Conservation (phyloP, 2,888 invertebrate species). For the Zhengitettix transpicula region DNA sequence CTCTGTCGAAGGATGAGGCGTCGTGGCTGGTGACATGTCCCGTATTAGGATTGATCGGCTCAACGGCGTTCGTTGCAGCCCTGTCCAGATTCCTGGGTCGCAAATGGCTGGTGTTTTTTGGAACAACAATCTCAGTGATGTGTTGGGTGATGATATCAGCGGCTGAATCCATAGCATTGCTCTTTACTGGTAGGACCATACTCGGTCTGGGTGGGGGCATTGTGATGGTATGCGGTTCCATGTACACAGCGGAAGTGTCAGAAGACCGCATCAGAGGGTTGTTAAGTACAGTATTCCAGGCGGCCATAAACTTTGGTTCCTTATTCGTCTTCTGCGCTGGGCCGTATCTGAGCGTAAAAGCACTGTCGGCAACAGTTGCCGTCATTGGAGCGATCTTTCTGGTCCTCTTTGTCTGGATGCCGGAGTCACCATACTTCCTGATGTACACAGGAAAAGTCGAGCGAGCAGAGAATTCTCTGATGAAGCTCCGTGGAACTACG, state of each 20-base stretch:
- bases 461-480: conserved; percentile 37
- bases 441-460: conserved; percentile 33
- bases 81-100: too few species aligned
- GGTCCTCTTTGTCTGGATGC: conserved; percentile 37
- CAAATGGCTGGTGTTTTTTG: too few species aligned
- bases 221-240: conserved; percentile 31
- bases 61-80: too few species aligned
- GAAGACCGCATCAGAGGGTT: conserved; percentile 36
- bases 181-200: conserved; percentile 29
- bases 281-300: conserved; percentile 21
- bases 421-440: conserved; percentile 47
- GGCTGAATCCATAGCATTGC: conserved; percentile 13
- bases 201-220: conserved; percentile 13
- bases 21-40: too few species aligned
- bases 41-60: too few species aligned
- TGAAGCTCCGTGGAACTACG: conserved; percentile 35
- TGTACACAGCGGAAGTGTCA: conserved; percentile 41
- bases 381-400: conserved; percentile 31
- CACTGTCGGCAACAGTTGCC: conserved; percentile 36
- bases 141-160: too few species aligned
- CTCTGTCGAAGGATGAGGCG: too few species aligned
- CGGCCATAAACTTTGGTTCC: too few species aligned
- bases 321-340: conserved; percentile 24
- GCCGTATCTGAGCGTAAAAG: conserved; percentile 29
- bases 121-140: too few species aligned